Base-by-base conservation (phyloP, 2,113 vertebrate genomes). In the Peucedramus taeniatus region DNA sequence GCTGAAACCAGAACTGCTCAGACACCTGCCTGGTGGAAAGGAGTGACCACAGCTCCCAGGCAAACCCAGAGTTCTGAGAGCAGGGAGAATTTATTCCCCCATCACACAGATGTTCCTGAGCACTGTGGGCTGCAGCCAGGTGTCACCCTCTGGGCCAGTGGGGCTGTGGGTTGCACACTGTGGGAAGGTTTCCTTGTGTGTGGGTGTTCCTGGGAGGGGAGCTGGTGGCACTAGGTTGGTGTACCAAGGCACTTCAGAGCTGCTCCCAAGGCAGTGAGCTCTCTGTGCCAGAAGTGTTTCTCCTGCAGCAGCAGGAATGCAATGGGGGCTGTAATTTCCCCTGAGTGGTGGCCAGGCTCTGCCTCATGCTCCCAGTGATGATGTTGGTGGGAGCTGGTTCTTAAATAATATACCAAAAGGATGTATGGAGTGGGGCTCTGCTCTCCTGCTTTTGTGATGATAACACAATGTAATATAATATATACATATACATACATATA, bases 151-250 rank as follows among this genome's bases (percentile, higher is more conserved):
- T 49, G 42, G 31, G 40, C 11, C 37, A 7, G 8, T 44, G 51
- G 20, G 17, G 3, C 57, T 75, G 30, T 44, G 23, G 40, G 8
- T 18, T 81, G 65, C 64, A 54, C 31, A 22, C 39, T 1, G 0
- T 49, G 31, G 54, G 15, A 19, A 21, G 1, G 2, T 71, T 56
- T 40, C 16, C 4, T n/a, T 35, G 20, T 37, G 24, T 3, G 0
- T 49, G 44, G 3, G 19, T 60, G 44, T 27, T 59, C 18, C 49
- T 83, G 44, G 33, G 4, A 2, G 2, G 12, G 49, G 23, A 28
- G 13, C 40, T 72, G 61, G 33, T 44, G 56, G 8, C 37, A 19
- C 19, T 6, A 7, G n/a, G 15, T 12, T 64, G 31, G 3, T 78
- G 6, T 26, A 42, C 78, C 39, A 37, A 21, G 71, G 40, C 13